Evolutionary conservation across 1,140 invertebrate species (phyloP).

Genomic region (Scylla paramamosain): DNA sequence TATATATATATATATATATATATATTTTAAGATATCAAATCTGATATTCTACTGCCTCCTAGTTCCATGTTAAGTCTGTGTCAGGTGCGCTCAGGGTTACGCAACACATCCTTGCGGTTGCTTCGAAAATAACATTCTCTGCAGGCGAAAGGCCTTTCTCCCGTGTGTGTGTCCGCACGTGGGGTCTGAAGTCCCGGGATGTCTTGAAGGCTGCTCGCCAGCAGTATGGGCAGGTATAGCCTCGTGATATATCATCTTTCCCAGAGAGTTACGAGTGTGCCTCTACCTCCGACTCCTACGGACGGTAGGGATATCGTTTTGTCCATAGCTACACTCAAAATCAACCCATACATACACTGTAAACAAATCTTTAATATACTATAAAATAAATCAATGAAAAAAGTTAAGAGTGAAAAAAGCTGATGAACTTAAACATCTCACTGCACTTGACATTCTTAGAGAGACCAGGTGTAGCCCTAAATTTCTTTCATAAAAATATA

Average conservation of each 20-base stretch:
- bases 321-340: slow-evolving; percentile 50
- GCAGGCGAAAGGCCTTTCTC: slow-evolving; percentile 63
- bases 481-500: too few relatives aligned
- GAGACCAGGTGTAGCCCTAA: too few relatives aligned
- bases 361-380: background rate
- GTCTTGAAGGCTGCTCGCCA: slow-evolving; percentile 71
- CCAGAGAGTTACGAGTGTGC: slow-evolving; percentile 58
- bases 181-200: slow-evolving; percentile 67
- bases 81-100: slow-evolving; percentile 53
- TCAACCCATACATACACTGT: background rate
- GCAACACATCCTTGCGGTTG: slow-evolving; percentile 66
- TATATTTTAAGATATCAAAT: background rate
- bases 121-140: slow-evolving; percentile 55
- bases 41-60: background rate
- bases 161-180: slow-evolving; percentile 69
- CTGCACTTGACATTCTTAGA: too few relatives aligned
- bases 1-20: too few relatives aligned
- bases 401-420: too few relatives aligned
- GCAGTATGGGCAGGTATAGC: slow-evolving; percentile 69
- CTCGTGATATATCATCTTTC: slow-evolving; percentile 68
- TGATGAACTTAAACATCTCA: too few relatives aligned
- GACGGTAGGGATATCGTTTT: slow-evolving; percentile 66
- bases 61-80: slow-evolving; percentile 33
- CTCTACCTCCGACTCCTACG: slow-evolving; percentile 60
- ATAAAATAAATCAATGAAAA: background rate